Evolutionary conservation across 92 coral and sea anemone species (phyloP), one percentile per base, ranked within the genome.

Genomic region (Epizoanthus stellaris): DNA sequence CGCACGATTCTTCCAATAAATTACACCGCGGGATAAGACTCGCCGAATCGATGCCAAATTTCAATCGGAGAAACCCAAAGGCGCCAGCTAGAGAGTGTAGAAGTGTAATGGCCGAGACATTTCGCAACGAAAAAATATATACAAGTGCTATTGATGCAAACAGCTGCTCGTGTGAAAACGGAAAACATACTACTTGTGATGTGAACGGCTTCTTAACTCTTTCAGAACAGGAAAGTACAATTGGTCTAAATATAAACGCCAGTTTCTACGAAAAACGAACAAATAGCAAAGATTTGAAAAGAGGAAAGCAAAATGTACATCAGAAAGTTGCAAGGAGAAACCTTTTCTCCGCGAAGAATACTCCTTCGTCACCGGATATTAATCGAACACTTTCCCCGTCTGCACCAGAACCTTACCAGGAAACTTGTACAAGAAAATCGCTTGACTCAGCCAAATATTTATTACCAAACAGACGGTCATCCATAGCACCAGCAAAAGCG

Each of bases 401-500:
- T 40, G 42, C 83, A 2, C 47, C 15, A 79, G 72, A 62, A 4
- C 5, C 77, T 72, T 14, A 4, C 42, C 73, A 49, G 4, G 77
- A 72, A 23, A 79, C 67, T 21, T 57, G 62, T n/a, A 4, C 83
- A 9, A 14, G 60, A 20, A 20, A 40, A 20, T 42, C 83, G 2
- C 72, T 79, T 10, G 72, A 79, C 52, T 63, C 83, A 6, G 83
- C 73, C 6, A 43, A 20, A 63, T 73, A 79, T 9, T 59, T 62
- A 10, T 12, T 67, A 11, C 30, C 72, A 13, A 82, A 25, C 65
- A 82, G 75, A 8, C 15, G 25, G 53, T 4, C 61, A 38, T 68
- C 67, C 3, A n/a, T 82, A 45, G 16, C 19, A 11, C 77, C 75
- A 53, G 17, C 75, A 59, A 21, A 88, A 85, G 49, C 56, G 38